These are phyloP conservation scores for Thripadectes ignobilis DNA, from an alignment of 2,797 vertebrate genomes.

Conservation along the genomic window DNA sequence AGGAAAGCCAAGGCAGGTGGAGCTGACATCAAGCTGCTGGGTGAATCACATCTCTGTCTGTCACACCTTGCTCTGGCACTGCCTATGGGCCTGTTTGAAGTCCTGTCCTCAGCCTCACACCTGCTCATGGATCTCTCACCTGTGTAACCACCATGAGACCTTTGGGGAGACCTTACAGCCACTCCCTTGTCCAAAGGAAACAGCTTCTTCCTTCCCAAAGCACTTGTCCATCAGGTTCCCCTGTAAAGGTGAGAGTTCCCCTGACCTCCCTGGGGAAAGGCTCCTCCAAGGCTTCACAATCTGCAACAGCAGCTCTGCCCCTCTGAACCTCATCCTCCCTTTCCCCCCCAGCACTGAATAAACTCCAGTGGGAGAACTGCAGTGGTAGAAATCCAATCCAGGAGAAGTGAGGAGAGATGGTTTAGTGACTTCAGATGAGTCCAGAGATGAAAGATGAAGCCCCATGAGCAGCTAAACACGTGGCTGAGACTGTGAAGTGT, in stretches of 20 bases:
- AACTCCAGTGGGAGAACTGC: background rate
- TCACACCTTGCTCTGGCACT: background rate
- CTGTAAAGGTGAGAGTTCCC: background rate
- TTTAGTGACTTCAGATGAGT: background rate
- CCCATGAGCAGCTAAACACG: background rate
- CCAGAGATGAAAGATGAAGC: background rate
- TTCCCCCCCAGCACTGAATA: background rate
- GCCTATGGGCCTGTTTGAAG: background rate
- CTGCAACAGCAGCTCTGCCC: background rate
- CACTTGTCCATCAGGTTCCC: background rate
- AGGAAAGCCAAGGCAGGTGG: background rate
- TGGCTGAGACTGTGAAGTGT: background rate
- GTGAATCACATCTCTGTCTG: background rate
- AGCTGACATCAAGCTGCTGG: background rate
- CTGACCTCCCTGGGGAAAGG: background rate
- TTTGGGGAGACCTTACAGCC: background rate
- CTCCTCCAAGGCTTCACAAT: background rate
- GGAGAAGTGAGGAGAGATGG: background rate
- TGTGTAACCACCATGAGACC: background rate
- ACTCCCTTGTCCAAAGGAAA: background rate
- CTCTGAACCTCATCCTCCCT: background rate
- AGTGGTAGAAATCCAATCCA: background rate
- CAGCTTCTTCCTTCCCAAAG: background rate
- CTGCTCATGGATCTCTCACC: background rate
- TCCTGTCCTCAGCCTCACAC: background rate